phyloP scores from a whole-genome alignment of 2,113 vertebrate species.

The Caranx ignobilis region DNA sequence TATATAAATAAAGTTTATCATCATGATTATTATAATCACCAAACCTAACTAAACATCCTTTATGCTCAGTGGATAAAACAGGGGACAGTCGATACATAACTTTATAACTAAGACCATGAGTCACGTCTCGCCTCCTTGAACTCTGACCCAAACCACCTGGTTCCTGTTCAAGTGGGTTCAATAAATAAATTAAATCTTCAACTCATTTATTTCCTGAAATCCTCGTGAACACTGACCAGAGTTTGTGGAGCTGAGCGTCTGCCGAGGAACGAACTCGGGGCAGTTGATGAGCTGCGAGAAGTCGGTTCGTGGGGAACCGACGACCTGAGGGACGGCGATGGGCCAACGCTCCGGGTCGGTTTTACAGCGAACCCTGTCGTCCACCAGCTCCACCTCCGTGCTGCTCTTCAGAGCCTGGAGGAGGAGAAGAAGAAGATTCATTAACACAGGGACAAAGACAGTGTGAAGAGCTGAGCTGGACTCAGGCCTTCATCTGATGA shows the following conservation, averaged over 20 bases:
- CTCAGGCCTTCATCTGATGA: not conserved
- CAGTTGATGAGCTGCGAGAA: conserved; percentile 95
- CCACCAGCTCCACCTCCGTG: conserved; percentile 92
- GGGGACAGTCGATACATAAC: no score
- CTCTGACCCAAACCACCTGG: not conserved
- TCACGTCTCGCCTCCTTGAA: no score
- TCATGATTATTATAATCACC: no score
- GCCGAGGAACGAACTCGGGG: conserved; percentile 95
- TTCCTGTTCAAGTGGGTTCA: not conserved
- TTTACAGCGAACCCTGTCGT: conserved; percentile 91
- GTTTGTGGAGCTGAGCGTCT: conserved; percentile 82
- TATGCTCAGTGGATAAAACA: no score
- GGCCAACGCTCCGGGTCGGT: conserved; percentile 95
- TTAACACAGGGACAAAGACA: not conserved
- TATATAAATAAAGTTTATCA: no score
- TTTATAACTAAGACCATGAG: no score
- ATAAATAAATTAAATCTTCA: no score
- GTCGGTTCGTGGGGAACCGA: conserved; percentile 89
- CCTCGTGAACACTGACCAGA: conserved; percentile 81
- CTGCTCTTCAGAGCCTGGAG: conserved; percentile 93
- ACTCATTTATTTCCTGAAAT: no score
- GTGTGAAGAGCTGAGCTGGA: no score
- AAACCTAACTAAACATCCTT: no score
- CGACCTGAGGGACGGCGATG: conserved; percentile 85
- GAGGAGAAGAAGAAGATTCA: not conserved